Percentiles rank a stretch among this genome's conserved stretches.
phyloP scores from a whole-genome alignment of 2,113 vertebrate genomes.

The Istiophorus platypterus region DNA sequence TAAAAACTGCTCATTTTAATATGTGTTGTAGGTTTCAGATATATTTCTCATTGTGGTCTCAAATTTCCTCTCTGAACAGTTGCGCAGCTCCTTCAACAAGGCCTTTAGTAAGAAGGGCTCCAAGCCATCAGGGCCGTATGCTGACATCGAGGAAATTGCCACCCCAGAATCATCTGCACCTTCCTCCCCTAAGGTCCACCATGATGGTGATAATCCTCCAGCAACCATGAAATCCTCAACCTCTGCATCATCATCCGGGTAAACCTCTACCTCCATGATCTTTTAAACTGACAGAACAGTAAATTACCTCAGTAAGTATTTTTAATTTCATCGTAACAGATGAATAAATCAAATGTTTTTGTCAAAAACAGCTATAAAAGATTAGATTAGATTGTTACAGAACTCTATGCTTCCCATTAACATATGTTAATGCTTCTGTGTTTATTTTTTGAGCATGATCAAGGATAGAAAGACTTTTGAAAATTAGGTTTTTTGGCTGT shows the following conservation, averaged over 20 bases:
- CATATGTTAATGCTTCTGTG: not conserved
- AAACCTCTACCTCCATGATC: slow-evolving; percentile 9
- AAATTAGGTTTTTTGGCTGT: not conserved
- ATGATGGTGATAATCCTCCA: slow-evolving; percentile 78
- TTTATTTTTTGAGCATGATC: too few species aligned
- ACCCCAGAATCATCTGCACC: slow-evolving; percentile 96
- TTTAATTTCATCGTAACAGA: not conserved
- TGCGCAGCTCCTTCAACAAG: slow-evolving; percentile 98
- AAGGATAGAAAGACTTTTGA: too few species aligned
- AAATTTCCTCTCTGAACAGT: slow-evolving; percentile 75
- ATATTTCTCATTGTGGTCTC: not conserved
- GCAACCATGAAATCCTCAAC: slow-evolving; percentile 86
- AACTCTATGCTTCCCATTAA: not conserved
- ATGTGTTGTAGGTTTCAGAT: not conserved
- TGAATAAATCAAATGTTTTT: not conserved
- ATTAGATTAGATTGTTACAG: not conserved
- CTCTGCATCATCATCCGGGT: slow-evolving; percentile 88
- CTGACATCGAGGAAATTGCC: slow-evolving; percentile 96
- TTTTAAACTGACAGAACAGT: not conserved
- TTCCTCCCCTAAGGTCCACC: slow-evolving; percentile 93
- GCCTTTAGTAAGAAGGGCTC: slow-evolving; percentile 98
- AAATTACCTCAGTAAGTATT: not conserved
- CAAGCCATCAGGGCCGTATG: slow-evolving; percentile 91
- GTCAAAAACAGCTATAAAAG: not conserved
- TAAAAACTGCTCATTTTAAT: not conserved